These are phyloP conservation scores for Machaerirhynchus nigripectus DNA, from an alignment of 2,113 vertebrate genomes.

Conservation along the genomic window DNA sequence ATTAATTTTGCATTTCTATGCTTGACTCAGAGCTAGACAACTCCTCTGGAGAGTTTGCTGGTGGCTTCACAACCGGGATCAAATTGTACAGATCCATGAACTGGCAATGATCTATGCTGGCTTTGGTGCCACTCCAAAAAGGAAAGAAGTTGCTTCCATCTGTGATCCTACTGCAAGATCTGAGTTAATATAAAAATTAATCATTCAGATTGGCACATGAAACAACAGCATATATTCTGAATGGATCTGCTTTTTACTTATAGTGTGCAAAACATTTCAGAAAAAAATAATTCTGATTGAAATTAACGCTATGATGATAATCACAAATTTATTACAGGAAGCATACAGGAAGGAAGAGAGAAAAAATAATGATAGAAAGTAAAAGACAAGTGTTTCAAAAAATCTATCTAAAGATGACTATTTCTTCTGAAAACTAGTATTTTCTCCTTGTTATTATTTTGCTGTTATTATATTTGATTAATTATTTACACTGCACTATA, in stretches of 20 bases:
- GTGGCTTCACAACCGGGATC: neutral
- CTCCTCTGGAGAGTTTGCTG: neutral
- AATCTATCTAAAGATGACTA: neutral
- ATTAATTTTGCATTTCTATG: neutral
- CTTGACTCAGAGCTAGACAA: neutral
- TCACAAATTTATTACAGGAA: neutral
- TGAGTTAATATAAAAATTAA: neutral
- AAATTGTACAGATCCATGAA: neutral
- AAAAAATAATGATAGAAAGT: neutral
- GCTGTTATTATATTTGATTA: slow-evolving; percentile 38
- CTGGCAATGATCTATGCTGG: accelerated
- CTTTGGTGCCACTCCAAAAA: neutral
- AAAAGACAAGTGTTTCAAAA: neutral
- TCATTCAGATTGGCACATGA: neutral
- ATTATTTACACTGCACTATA: slow-evolving; percentile 36
- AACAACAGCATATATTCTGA: neutral
- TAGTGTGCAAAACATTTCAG: neutral
- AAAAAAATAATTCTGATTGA: neutral
- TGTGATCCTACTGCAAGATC: neutral
- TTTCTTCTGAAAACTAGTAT: neutral
- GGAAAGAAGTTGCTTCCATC: neutral
- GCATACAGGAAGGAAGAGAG: neutral
- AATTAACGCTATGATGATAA: neutral
- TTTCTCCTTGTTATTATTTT: slow-evolving; percentile 29
- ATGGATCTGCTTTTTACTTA: neutral